Evolutionary conservation across 1,140 invertebrate species (phyloP), one percentile per base, ranked within the genome.

Genomic region (Bombus cullumanus): DNA sequence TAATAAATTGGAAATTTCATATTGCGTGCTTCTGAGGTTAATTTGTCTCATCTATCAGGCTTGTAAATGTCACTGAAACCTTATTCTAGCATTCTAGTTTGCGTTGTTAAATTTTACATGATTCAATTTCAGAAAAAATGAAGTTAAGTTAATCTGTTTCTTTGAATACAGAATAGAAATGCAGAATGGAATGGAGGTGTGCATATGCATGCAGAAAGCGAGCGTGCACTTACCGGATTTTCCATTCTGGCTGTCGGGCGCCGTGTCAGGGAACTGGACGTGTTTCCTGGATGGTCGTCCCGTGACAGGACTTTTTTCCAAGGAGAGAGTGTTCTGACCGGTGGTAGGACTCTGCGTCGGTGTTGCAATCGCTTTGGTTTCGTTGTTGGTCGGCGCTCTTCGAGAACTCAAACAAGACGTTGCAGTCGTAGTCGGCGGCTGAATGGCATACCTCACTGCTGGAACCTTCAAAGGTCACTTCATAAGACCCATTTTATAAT

Each of bases 221-320:
- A 22, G 28, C 28, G 9, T 22, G 6, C 2, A 79, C 69, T 86
- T 41, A 92, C 92, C 90, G 59, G 82, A 66, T 53, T 87, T 92
- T 22, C 86, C 76, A 59, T 43, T 81, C 28, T 80, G 84, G 15
- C 15, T 71, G 6, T 74, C 62, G 6, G 80, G 71, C 9, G 85
- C 69, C 25, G 86, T 90, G 76, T 95, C 94, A 12, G 94, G 94
- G 86, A 95, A 95, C 47, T 95, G 93, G 2, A 95, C 95, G 81
- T 95, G 94, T 72, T 95, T 95, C 57, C 92, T 92, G 0, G 89
- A 69, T 37, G 86, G 59, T 64, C 91, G 89, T n/a, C 64, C 76
- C 0, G 76, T 86, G 3, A 79, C 84, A 2, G 92, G 89, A 90
- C 89, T 94, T 81, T 86, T 92, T 72, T 94, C 92, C 28, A 72